A percentile compares a stretch with the other conserved stretches of the same genome.
Evolutionary conservation across 1,140 invertebrate species (phyloP).

Genomic region (Drepana arcuata): DNA sequence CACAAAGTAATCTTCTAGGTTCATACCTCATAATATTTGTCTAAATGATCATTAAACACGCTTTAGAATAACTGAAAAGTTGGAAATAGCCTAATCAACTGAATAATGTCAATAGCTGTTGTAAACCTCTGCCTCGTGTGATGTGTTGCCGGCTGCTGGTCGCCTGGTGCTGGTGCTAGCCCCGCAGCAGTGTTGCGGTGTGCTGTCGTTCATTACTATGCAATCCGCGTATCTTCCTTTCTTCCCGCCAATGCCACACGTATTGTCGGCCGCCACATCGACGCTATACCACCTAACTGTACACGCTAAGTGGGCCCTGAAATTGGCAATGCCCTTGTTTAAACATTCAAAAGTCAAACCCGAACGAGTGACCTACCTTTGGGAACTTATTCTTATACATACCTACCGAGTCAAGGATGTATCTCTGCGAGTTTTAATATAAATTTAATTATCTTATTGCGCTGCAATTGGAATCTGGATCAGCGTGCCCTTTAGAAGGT

Average conservation of each 20-base stretch:
- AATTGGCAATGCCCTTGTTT: constrained; percentile 66
- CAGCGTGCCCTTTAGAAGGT: constrained; percentile 21
- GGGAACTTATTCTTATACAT: no score
- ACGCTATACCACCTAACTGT: constrained; percentile 45
- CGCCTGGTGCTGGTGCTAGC: constrained; percentile 4
- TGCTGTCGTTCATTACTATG: constrained; percentile 49
- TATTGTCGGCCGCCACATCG: constrained; percentile 45
- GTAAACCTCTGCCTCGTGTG: background rate
- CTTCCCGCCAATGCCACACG: constrained; percentile 61
- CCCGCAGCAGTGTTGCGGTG: constrained; percentile 15
- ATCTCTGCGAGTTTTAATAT: no score
- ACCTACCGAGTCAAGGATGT: no score
- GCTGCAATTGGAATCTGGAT: constrained; percentile 14
- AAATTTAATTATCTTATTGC: constrained; percentile 7
- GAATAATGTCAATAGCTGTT: no score
- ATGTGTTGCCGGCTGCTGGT: background rate
- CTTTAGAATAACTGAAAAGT: no score
- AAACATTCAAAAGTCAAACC: constrained; percentile 26
- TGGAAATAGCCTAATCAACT: no score
- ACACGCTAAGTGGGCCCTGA: constrained; percentile 63
- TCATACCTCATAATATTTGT: no score
- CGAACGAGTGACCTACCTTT: constrained; percentile 37
- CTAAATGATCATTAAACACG: no score
- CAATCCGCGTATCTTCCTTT: constrained; percentile 56
- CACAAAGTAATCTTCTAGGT: no score